These are phyloP conservation scores for Lasioglossum baleicum DNA, from an alignment of 1,140 invertebrate species.

Conservation along the genomic window DNA sequence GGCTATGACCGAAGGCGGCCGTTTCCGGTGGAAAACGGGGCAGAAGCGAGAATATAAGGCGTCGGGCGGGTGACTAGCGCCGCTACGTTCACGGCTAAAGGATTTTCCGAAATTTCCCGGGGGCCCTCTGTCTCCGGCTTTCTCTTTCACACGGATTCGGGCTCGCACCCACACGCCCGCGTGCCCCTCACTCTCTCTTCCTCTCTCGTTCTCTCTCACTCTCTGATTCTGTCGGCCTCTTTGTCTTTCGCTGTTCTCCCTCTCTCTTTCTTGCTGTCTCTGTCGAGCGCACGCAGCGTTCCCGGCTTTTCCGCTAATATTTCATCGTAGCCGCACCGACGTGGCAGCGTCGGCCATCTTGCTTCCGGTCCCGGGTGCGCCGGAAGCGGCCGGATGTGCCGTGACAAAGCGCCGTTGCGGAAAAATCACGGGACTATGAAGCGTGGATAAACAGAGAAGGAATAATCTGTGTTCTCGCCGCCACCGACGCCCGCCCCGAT, in stretches of 20 bases:
- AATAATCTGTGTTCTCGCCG: conserved; percentile 42
- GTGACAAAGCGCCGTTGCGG: conserved; percentile 76
- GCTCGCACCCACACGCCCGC: too few relatives aligned
- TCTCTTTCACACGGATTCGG: neutral
- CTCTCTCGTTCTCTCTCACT: neutral
- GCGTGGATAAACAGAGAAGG: conserved; percentile 73
- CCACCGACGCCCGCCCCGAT: conserved; percentile 26
- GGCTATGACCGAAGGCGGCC: conserved; percentile 17
- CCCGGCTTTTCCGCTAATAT: conserved; percentile 77
- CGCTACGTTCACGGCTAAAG: conserved; percentile 46
- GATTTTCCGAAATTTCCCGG: conserved; percentile 74
- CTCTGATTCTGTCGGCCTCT: neutral
- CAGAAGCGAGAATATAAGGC: conserved; percentile 65
- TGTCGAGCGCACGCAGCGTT: conserved; percentile 44
- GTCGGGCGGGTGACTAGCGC: conserved; percentile 36
- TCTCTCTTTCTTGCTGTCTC: neutral
- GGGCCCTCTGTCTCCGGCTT: conserved; percentile 65
- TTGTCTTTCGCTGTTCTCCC: neutral
- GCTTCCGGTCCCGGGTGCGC: conserved; percentile 73
- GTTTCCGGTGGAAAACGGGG: conserved; percentile 49
- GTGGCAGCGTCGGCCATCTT: conserved; percentile 74
- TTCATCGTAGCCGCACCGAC: conserved; percentile 70
- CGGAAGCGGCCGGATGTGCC: conserved; percentile 75
- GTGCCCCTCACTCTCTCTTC: neutral
- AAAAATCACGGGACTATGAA: conserved; percentile 77